Percentiles rank a stretch among this genome's conserved stretches.
Conservation (phyloP, 2,888 invertebrate species). For the Eretmocerus hayati region DNA sequence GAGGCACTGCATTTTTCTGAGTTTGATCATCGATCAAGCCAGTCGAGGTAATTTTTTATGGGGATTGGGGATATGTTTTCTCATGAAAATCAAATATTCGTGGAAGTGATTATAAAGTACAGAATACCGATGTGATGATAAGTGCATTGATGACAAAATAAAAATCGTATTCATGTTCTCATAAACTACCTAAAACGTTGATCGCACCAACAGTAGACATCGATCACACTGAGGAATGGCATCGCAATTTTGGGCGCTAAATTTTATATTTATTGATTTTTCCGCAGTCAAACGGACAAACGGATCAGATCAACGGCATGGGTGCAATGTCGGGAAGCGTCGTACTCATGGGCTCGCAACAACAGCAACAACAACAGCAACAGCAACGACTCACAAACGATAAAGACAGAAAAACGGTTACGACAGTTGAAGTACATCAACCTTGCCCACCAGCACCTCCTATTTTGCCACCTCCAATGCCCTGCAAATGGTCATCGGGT, state of each 20-base stretch:
- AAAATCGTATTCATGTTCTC: no score
- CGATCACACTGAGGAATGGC: no score
- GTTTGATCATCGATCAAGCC: no score
- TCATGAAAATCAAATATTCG: no score
- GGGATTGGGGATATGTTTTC: no score
- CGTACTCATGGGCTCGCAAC: constrained; percentile 31
- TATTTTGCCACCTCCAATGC: constrained; percentile 38
- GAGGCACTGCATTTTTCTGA: no score
- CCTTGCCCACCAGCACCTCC: constrained; percentile 42
- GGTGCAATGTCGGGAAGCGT: constrained; percentile 21
- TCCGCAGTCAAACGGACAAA: constrained; percentile 36
- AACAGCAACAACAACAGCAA: constrained; percentile 43
- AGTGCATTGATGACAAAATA: no score
- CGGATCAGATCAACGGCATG: constrained; percentile 21
- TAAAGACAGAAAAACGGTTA: constrained; percentile 53
- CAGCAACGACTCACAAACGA: constrained; percentile 26
- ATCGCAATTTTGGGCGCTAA: not conserved
- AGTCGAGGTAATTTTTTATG: no score
- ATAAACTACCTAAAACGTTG: no score
- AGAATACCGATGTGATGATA: no score
- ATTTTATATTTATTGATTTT: not conserved
- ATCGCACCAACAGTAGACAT: no score
- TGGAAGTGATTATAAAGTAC: no score
- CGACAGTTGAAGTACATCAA: constrained; percentile 69
- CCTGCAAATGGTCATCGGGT: constrained; percentile 44